A percentile compares a stretch with the other conserved stretches of the same genome.
phyloP scores from a whole-genome alignment of 2,888 invertebrate species.

The Lasioglossum vierecki region DNA sequence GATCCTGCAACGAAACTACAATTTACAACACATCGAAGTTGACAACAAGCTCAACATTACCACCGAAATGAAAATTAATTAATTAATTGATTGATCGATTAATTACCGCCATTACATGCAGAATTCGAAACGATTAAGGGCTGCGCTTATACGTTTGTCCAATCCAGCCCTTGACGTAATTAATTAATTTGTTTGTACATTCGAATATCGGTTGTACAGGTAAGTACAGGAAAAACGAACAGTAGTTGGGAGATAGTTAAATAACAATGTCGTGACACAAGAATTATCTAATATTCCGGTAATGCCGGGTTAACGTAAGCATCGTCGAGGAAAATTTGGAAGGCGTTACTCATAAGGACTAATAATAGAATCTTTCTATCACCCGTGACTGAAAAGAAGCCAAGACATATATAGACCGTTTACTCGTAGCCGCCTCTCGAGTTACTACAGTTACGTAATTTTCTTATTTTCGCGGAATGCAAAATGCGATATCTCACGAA shows the following conservation, averaged over 20 bases:
- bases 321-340: constrained; percentile 71
- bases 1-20: not conserved
- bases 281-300: constrained; percentile 39
- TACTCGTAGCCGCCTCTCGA: constrained; percentile 75
- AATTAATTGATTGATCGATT: too few relatives aligned
- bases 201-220: not conserved
- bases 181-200: not conserved
- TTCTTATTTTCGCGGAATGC: constrained; percentile 36
- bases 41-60: not conserved
- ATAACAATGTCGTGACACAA: not conserved
- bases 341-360: constrained; percentile 74
- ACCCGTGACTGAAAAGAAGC: constrained; percentile 62
- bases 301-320: constrained; percentile 28
- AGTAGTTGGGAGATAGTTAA: not conserved
- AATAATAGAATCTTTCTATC: constrained; percentile 76
- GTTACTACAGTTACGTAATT: constrained; percentile 76
- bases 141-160: not conserved
- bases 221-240: too few relatives aligned
- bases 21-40: not conserved
- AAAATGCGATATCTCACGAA: not conserved
- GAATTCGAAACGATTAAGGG: not conserved
- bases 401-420: constrained; percentile 78
- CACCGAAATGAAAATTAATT: not conserved
- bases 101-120: not conserved
- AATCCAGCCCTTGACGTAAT: not conserved